A percentile compares a stretch with the other conserved stretches of the same genome.
Conservation (phyloP, 2,888 invertebrate genomes). For the Calameuta pallipes region DNA sequence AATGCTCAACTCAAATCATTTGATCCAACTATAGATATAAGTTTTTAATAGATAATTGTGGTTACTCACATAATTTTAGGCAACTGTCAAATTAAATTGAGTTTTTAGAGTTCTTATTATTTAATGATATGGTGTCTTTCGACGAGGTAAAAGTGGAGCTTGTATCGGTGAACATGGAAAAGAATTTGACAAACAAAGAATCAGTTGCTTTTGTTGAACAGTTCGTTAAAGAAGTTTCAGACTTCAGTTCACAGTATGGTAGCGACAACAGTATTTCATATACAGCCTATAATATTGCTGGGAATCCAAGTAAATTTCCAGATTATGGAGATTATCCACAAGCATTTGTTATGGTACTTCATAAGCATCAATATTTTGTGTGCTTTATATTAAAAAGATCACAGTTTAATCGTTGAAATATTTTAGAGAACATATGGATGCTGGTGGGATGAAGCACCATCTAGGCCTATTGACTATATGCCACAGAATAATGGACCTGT, state of each 20-base stretch:
- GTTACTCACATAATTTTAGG: no score
- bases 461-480: constrained; percentile 77
- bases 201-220: constrained; percentile 73
- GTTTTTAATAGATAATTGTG: no score
- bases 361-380: constrained; percentile 1
- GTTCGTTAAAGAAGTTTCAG: constrained; percentile 81
- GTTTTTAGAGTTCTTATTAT: neutral
- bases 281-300: constrained; percentile 86
- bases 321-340: constrained; percentile 92
- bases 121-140: constrained; percentile 56
- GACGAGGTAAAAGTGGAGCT: constrained; percentile 55
- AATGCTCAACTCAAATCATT: neutral
- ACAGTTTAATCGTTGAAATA: constrained; percentile 2
- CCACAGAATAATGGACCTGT: constrained; percentile 77
- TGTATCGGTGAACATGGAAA: constrained; percentile 51
- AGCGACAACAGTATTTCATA: constrained; percentile 89
- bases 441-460: constrained; percentile 87
- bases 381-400: neutral
- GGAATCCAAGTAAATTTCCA: constrained; percentile 87
- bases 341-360: constrained; percentile 88
- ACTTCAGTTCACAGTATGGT: constrained; percentile 92
- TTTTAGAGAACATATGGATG: constrained; percentile 84
- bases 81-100: neutral
- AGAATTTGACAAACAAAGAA: constrained; percentile 44
- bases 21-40: neutral